phyloP scores from a whole-genome alignment of 1,140 invertebrate species.

The Pentalonia nigronervosa region DNA sequence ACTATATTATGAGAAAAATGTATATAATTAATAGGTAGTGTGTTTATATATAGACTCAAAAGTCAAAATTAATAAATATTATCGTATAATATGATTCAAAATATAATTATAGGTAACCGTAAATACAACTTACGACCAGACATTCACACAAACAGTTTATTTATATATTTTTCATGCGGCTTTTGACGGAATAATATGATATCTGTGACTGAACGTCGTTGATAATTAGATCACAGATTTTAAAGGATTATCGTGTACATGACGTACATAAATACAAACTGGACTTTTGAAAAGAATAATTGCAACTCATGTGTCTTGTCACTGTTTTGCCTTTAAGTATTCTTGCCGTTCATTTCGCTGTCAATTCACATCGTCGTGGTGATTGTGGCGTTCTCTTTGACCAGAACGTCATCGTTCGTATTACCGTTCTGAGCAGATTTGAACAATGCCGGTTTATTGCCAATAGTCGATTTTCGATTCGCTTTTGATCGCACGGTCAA shows the following conservation, averaged over 20 bases:
- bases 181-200: not conserved
- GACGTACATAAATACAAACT: not conserved
- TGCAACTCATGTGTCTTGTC: not conserved
- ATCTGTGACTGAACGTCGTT: not conserved
- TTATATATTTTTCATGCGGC: not conserved
- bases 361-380: not conserved
- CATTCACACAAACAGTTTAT: not conserved
- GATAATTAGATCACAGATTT: not conserved
- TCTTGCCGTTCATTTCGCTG: not conserved
- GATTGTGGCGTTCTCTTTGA: not conserved
- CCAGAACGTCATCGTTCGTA: not conserved
- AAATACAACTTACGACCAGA: not conserved
- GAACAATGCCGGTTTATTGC: not conserved
- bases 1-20: not conserved
- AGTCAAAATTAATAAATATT: not conserved
- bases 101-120: not conserved
- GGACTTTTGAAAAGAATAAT: not conserved
- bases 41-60: not conserved
- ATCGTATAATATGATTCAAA: not conserved
- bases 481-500: slow-evolving; percentile 22
- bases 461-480: not conserved
- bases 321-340: not conserved
- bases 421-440: not conserved
- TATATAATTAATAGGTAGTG: not conserved
- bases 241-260: not conserved